Percentiles rank a stretch among this genome's conserved stretches.
Conservation (phyloP, 64 coral and sea anemone species). For the Platygyra sinensis region DNA sequence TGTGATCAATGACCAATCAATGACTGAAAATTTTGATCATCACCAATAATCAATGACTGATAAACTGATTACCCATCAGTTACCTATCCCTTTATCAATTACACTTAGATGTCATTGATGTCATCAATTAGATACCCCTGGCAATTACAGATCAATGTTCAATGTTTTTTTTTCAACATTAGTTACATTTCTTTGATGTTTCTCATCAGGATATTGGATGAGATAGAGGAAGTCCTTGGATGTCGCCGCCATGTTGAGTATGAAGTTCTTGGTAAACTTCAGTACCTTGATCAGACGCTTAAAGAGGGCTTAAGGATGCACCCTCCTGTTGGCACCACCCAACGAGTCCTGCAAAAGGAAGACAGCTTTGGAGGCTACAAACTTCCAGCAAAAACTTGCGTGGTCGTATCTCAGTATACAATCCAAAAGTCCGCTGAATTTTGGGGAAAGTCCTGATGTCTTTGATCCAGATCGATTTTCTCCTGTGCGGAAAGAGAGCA, state of each 20-base stretch:
- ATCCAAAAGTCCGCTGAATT: slow-evolving; percentile 14
- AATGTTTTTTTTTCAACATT: background rate
- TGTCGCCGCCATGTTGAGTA: slow-evolving; percentile 19
- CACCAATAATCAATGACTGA: too few relatives aligned
- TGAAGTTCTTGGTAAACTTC: slow-evolving; percentile 73
- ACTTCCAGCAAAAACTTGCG: background rate
- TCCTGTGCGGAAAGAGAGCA: background rate
- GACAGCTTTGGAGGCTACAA: slow-evolving; percentile 14
- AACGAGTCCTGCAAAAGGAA: slow-evolving; percentile 19
- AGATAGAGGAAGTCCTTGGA: slow-evolving; percentile 60
- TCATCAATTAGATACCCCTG: too few relatives aligned
- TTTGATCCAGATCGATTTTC: slow-evolving; percentile 46
- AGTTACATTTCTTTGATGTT: background rate
- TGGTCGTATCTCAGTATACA: background rate
- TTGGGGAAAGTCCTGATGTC: slow-evolving; percentile 5
- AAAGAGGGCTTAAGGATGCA: slow-evolving; percentile 72
- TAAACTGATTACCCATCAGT: too few relatives aligned
- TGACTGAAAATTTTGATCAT: too few relatives aligned
- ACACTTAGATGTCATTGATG: too few relatives aligned
- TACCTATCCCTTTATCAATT: too few relatives aligned
- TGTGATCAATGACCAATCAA: too few relatives aligned
- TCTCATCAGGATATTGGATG: slow-evolving; percentile 48
- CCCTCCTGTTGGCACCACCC: slow-evolving; percentile 37
- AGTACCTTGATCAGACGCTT: slow-evolving; percentile 71
- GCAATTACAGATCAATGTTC: too few relatives aligned